Conservation (phyloP, 2,797 vertebrate species). For the Oryzias sinensis region DNA sequence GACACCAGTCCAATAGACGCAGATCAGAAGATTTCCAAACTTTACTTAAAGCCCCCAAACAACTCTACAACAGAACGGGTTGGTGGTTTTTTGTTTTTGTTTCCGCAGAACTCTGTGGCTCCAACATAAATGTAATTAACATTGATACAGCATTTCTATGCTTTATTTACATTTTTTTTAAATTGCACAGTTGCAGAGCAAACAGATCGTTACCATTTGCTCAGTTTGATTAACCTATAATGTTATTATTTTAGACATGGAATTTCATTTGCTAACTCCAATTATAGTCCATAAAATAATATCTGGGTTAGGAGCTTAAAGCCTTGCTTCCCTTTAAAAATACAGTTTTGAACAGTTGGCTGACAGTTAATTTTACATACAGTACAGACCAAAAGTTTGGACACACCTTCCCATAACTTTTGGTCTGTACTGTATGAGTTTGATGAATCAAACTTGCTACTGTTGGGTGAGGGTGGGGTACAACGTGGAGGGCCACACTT, state of each 20-base stretch:
- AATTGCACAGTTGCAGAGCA: constrained; percentile 4
- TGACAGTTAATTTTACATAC: neutral
- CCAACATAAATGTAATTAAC: constrained; percentile 28
- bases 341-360: constrained; percentile 15
- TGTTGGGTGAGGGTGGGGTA: no score
- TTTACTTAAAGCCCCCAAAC: constrained; percentile 8
- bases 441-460: no score
- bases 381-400: no score
- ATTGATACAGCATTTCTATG: constrained; percentile 23
- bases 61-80: neutral
- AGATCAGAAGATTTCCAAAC: constrained; percentile 37
- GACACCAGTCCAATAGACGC: constrained; percentile 59
- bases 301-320: constrained; percentile 17
- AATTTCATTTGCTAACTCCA: constrained; percentile 27
- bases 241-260: constrained; percentile 18
- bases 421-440: neutral
- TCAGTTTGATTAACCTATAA: constrained; percentile 44
- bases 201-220: constrained; percentile 25
- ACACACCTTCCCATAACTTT: neutral
- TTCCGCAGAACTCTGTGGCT: constrained; percentile 31
- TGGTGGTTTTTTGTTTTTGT: neutral
- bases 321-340: constrained; percentile 21
- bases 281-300: constrained; percentile 31
- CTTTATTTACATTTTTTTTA: constrained; percentile 14
- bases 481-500: no score